A percentile compares a stretch with the other conserved stretches of the same genome.
These are phyloP conservation scores for Eira barbara DNA, from an alignment of 2,113 vertebrate species.

Conservation along the genomic window DNA sequence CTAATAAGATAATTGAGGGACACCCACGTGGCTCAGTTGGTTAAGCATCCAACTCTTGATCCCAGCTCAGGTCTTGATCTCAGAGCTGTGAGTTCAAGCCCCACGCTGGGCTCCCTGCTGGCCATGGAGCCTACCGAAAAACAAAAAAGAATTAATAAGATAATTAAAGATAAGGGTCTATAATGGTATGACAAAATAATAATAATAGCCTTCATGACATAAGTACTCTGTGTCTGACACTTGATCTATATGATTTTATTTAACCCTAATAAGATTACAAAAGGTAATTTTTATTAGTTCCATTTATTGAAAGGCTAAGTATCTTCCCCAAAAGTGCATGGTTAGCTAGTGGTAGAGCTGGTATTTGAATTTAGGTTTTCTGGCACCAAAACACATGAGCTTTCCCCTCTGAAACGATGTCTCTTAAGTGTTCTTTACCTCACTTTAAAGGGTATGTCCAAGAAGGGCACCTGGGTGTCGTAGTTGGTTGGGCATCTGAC, in stretches of 20 bases:
- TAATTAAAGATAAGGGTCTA: background rate
- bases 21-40: background rate
- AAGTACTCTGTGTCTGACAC: background rate
- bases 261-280: background rate
- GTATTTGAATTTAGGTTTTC: background rate
- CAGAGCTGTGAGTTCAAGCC: background rate
- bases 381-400: background rate
- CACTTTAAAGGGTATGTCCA: background rate
- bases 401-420: background rate
- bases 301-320: background rate
- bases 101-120: background rate
- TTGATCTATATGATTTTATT: background rate
- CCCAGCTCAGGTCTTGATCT: background rate
- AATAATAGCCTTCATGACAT: background rate
- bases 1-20: background rate
- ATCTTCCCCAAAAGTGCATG: background rate
- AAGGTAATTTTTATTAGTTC: background rate
- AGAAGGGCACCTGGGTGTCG: background rate
- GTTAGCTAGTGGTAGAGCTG: background rate
- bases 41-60: background rate
- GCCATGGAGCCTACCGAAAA: background rate
- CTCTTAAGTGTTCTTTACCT: background rate
- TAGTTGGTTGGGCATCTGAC: background rate
- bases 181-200: background rate
- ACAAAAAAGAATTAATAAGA: background rate